A percentile compares a stretch with the other conserved stretches of the same genome.
These are phyloP conservation scores for Sialia sialis DNA, from an alignment of 2,113 vertebrate genomes.

Conservation along the genomic window DNA sequence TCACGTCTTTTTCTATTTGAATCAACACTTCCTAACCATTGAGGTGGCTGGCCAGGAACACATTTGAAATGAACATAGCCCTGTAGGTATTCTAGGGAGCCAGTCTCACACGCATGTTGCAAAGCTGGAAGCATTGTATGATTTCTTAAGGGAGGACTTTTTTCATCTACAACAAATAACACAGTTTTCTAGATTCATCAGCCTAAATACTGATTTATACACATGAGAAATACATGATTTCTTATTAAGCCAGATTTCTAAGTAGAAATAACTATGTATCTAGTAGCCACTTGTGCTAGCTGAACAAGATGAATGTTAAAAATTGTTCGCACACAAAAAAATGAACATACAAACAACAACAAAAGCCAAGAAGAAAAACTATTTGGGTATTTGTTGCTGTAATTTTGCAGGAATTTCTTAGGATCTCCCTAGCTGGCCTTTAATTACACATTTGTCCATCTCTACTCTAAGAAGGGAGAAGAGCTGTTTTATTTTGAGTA, in stretches of 20 bases:
- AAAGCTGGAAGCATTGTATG: background rate
- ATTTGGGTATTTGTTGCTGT: background rate
- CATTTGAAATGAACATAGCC: background rate
- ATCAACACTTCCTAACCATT: background rate
- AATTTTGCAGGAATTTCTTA: background rate
- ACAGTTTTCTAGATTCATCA: background rate
- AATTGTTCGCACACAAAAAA: background rate
- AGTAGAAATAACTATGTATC: background rate
- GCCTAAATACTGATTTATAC: background rate
- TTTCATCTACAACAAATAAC: background rate
- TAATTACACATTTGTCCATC: background rate
- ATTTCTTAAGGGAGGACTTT: background rate
- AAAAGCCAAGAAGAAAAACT: background rate
- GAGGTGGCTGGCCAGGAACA: background rate
- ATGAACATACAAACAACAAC: background rate
- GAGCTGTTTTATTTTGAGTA: conserved; percentile 19
- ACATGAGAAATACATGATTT: background rate
- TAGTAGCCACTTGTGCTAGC: background rate
- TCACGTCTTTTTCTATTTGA: background rate
- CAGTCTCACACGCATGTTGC: background rate
- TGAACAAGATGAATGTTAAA: background rate
- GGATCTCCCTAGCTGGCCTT: background rate
- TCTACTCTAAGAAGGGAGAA: background rate
- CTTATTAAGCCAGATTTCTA: background rate
- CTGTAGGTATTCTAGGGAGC: background rate